phyloP scores from a whole-genome alignment of 1,140 invertebrate genomes.

The Hylaeus anthracinus region DNA sequence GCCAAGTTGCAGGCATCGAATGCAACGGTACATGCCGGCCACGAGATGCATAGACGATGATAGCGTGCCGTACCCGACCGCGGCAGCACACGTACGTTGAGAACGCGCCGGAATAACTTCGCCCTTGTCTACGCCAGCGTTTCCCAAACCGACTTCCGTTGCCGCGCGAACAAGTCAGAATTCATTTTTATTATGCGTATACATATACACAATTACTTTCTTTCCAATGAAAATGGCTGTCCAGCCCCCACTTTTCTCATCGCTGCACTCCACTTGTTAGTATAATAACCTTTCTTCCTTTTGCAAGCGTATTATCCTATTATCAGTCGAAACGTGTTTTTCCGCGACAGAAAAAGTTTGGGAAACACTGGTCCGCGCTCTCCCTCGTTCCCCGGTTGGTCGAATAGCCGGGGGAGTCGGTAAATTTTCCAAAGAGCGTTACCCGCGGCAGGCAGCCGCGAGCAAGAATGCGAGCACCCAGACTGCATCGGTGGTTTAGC shows the following conservation, averaged over 20 bases:
- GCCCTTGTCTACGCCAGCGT: background rate
- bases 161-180: no score
- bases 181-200: no score
- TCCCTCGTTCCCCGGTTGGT: background rate
- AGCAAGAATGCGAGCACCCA: background rate
- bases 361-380: background rate
- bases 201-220: no score
- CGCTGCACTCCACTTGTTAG: no score
- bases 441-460: background rate
- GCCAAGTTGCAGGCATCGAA: slow-evolving; percentile 30
- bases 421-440: slow-evolving; percentile 15
- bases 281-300: no score
- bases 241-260: no score
- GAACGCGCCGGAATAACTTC: slow-evolving; percentile 20
- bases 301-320: no score
- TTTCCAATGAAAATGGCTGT: no score
- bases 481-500: background rate
- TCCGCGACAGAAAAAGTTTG: no score
- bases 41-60: slow-evolving; percentile 46
- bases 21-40: slow-evolving; percentile 58
- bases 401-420: background rate
- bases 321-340: no score
- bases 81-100: slow-evolving; percentile 3
- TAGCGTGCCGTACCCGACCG: slow-evolving; percentile 6
- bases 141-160: no score